Evolutionary conservation across 2,888 invertebrate genomes (phyloP).

Genomic region (Polyploca ridens): DNA sequence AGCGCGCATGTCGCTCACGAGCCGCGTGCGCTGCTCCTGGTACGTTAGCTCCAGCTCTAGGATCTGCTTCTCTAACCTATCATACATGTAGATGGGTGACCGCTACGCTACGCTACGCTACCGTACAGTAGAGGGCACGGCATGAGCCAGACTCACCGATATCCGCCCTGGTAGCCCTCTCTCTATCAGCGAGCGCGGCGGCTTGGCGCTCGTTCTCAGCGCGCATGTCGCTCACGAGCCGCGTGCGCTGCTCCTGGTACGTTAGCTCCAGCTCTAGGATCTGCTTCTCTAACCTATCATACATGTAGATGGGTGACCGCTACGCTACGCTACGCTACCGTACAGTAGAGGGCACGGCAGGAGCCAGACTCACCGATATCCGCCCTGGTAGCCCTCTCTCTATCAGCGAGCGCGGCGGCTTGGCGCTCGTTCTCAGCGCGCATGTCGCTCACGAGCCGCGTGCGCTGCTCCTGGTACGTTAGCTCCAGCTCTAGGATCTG

Average conservation of each 20-base stretch:
- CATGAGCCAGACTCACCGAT: slow-evolving; percentile 56
- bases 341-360: slow-evolving; percentile 29
- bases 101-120: too few relatives aligned
- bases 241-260: slow-evolving; percentile 75
- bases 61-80: slow-evolving; percentile 78
- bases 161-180: slow-evolving; percentile 65
- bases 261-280: slow-evolving; percentile 71
- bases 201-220: slow-evolving; percentile 87
- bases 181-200: slow-evolving; percentile 85
- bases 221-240: slow-evolving; percentile 86
- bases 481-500: slow-evolving; percentile 74
- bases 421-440: slow-evolving; percentile 87
- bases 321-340: too few relatives aligned
- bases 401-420: slow-evolving; percentile 86
- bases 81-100: too few relatives aligned
- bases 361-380: slow-evolving; percentile 49
- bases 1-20: slow-evolving; percentile 87
- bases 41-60: slow-evolving; percentile 71
- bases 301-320: too few relatives aligned
- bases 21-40: slow-evolving; percentile 73
- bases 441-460: slow-evolving; percentile 86
- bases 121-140: too few relatives aligned
- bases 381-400: slow-evolving; percentile 71
- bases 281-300: slow-evolving; percentile 75
- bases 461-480: slow-evolving; percentile 74